A percentile compares a stretch with the other conserved stretches of the same genome.
Conservation (phyloP, 2,113 vertebrate genomes). For the Gasterosteus aculeatus region DNA sequence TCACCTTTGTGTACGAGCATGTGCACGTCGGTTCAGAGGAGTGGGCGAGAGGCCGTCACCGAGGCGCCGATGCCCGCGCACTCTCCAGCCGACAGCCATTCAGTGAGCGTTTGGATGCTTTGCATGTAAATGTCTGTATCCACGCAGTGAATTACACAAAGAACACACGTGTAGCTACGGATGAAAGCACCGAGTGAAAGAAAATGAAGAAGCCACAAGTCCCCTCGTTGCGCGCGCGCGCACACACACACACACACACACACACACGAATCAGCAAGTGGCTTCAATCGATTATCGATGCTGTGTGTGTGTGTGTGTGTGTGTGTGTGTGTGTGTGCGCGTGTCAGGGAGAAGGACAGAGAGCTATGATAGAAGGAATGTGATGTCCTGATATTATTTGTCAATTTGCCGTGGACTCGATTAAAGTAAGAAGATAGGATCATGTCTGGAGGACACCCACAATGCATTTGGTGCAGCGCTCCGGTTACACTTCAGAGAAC, state of each 20-base stretch:
- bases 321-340: slow-evolving; percentile 18
- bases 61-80: not conserved
- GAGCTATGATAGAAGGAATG: slow-evolving; percentile 58
- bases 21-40: not conserved
- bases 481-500: slow-evolving; percentile 71
- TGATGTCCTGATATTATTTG: slow-evolving; percentile 75
- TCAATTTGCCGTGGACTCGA: slow-evolving; percentile 66
- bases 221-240: slow-evolving; percentile 2
- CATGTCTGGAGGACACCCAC: slow-evolving; percentile 71
- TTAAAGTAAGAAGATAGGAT: slow-evolving; percentile 67
- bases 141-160: not conserved
- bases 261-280: slow-evolving; percentile 35
- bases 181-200: slow-evolving; percentile 32
- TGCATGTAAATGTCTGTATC: not conserved
- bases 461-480: slow-evolving; percentile 68
- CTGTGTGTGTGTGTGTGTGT: slow-evolving; percentile 18
- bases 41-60: not conserved
- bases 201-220: slow-evolving; percentile 46
- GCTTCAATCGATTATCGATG: slow-evolving; percentile 67
- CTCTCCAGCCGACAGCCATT: slow-evolving; percentile 3
- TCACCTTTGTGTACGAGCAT: not conserved
- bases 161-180: not conserved
- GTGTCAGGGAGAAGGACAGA: slow-evolving; percentile 15
- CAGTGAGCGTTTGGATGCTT: not conserved
- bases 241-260: not conserved